Evolutionary conservation across 2,888 invertebrate species (phyloP), one percentile per base, ranked within the genome.

Genomic region (Ophraella communa): DNA sequence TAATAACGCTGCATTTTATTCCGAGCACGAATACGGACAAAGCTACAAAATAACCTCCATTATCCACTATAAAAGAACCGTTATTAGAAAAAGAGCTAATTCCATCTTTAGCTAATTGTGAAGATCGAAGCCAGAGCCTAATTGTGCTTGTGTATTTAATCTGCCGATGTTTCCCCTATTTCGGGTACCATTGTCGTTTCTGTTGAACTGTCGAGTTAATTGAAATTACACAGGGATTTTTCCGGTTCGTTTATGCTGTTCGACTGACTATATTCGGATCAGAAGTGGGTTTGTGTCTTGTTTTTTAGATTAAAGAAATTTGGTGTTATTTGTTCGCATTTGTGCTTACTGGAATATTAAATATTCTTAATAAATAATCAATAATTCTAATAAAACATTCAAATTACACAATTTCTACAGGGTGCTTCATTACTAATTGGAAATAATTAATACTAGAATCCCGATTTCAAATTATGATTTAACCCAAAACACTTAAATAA

Each of bases 111-210:
- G 14, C 44, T 52, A 30, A 52, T 30, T 52, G 52, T 52, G 8
- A 24, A 24, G 60, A 44, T 54, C 39, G 52, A 44, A 53, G 51
- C 24, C 52, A 60, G 20, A 30, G 44, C 8, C 68, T 73, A 73
- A 71, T 73, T 73, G 71, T 63, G 68, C 70, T 71, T 69, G 73
- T 71, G 69, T 71, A 69, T 71, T 73, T 71, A 73, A 73, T 73
- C 67, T 61, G 62, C 54, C 45, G 57, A 51, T 55, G 63, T 65
- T 64, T 62, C 66, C 58, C 62, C 60, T 58, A 60, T 67, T 68
- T 57, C 64, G 64, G 54, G 62, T 56, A 58, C 66, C 62, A 54
- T 62, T 64, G 65, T 63, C 68, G 55, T 64, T 58, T 57, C 58
- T 53, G 59, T 62, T 61, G 57, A 65, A 64, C 67, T 57, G 59